Evolutionary conservation across 2,797 vertebrate genomes (phyloP).

Genomic region (Halcyon badia): DNA sequence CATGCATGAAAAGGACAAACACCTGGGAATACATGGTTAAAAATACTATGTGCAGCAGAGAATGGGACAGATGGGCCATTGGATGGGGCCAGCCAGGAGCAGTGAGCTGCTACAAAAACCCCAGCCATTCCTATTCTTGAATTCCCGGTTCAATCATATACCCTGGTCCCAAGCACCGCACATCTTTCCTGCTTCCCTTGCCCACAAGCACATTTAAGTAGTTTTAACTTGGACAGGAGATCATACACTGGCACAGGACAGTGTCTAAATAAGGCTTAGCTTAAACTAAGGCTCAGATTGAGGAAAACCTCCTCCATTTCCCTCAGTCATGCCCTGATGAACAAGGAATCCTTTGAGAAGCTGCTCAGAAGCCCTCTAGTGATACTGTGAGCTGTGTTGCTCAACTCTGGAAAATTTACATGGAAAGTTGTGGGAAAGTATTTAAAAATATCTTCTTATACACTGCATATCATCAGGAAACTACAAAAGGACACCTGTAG

Average conservation of each 20-base stretch:
- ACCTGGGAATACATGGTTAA: background rate
- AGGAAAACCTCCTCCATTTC: background rate
- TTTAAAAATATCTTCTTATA: background rate
- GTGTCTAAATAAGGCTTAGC: background rate
- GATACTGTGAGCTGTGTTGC: background rate
- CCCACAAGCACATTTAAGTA: background rate
- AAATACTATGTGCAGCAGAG: accelerated
- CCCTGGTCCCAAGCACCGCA: background rate
- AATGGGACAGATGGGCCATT: accelerated
- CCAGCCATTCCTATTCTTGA: background rate
- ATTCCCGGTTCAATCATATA: accelerated
- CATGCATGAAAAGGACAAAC: accelerated
- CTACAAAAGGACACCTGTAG: background rate
- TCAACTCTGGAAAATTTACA: background rate
- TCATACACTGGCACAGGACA: background rate
- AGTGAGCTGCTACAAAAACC: background rate
- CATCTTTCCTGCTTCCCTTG: background rate
- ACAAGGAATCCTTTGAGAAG: background rate
- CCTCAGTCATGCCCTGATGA: background rate
- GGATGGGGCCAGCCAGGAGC: background rate
- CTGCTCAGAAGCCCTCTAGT: background rate
- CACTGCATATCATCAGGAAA: background rate
- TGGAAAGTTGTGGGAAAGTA: background rate
- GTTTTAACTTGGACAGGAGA: background rate
- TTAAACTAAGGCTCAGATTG: background rate